These are phyloP conservation scores for Notothenia rossii DNA, from an alignment of 2,113 vertebrate genomes.

Conservation along the genomic window DNA sequence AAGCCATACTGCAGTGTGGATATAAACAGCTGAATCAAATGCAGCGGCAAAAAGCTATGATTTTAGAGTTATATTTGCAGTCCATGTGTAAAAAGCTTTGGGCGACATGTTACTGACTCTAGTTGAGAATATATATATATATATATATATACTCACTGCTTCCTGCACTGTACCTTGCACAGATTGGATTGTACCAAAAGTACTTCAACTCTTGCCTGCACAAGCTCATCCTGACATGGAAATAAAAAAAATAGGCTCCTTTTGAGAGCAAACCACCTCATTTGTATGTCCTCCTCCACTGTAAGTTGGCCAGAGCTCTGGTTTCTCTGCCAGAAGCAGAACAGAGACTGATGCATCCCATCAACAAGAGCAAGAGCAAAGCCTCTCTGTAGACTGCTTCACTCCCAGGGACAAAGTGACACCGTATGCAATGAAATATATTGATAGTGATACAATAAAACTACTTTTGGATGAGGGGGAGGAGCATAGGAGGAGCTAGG, in stretches of 20 bases:
- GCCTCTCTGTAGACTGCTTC: slow-evolving; percentile 3
- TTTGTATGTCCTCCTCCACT: slow-evolving; percentile 5
- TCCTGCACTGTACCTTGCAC: not conserved
- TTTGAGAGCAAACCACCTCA: slow-evolving; percentile 22
- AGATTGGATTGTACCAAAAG: not conserved
- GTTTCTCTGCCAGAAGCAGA: slow-evolving; percentile 36
- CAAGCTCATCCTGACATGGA: slow-evolving; percentile 19
- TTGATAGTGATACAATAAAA: not conserved
- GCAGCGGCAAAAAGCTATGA: too few species aligned
- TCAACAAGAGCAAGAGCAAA: slow-evolving; percentile 13
- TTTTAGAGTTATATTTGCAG: too few species aligned
- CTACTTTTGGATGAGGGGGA: too few species aligned
- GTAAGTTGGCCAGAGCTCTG: slow-evolving; percentile 20
- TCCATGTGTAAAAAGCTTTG: too few species aligned
- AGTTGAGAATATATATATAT: not conserved
- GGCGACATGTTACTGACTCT: not conserved
- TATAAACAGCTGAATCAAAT: too few species aligned
- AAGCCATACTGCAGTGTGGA: too few species aligned
- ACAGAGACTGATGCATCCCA: slow-evolving; percentile 33
- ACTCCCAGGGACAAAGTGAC: slow-evolving; percentile 13
- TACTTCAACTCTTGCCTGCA: slow-evolving; percentile 4
- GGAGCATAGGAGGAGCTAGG: too few species aligned
- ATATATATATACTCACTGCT: not conserved
- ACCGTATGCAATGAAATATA: not conserved
- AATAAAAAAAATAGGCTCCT: slow-evolving; percentile 24